A percentile compares a stretch with the other conserved stretches of the same genome.
These are phyloP conservation scores for Ardeotis arabs DNA, from an alignment of 2,113 vertebrate species.

Conservation along the genomic window DNA sequence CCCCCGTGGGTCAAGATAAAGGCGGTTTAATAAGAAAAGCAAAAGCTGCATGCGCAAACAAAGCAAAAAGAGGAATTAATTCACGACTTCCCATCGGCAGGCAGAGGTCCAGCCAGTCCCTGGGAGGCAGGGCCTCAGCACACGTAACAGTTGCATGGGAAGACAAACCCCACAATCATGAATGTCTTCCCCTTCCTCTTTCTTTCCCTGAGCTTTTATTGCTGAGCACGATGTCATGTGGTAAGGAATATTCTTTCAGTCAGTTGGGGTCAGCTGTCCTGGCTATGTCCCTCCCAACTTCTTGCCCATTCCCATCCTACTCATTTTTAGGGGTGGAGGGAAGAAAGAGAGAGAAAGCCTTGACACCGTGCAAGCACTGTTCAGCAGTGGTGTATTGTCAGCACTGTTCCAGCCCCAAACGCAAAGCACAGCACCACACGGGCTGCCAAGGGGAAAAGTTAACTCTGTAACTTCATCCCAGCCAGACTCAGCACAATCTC, in stretches of 20 bases:
- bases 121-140: not conserved
- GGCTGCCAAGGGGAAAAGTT: not conserved
- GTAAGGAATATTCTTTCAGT: not conserved
- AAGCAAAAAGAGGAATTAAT: not conserved
- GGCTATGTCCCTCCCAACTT: not conserved
- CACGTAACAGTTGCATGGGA: rapidly evolving
- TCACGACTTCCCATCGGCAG: not conserved
- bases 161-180: not conserved
- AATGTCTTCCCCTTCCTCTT: not conserved
- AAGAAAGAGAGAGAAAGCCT: not conserved
- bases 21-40: not conserved
- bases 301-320: not conserved
- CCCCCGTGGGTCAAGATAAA: not conserved
- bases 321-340: not conserved
- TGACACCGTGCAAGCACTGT: not conserved
- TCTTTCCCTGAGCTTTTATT: not conserved
- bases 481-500: not conserved
- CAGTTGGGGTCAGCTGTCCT: not conserved
- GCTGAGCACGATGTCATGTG: rapidly evolving
- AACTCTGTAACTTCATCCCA: not conserved
- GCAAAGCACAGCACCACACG: not conserved
- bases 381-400: not conserved
- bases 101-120: not conserved
- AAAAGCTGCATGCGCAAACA: not conserved
- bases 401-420: not conserved